Percentiles rank a stretch among this genome's conserved stretches.
These are phyloP conservation scores for Andrena marginata DNA, from an alignment of 2,888 invertebrate species.

Conservation along the genomic window DNA sequence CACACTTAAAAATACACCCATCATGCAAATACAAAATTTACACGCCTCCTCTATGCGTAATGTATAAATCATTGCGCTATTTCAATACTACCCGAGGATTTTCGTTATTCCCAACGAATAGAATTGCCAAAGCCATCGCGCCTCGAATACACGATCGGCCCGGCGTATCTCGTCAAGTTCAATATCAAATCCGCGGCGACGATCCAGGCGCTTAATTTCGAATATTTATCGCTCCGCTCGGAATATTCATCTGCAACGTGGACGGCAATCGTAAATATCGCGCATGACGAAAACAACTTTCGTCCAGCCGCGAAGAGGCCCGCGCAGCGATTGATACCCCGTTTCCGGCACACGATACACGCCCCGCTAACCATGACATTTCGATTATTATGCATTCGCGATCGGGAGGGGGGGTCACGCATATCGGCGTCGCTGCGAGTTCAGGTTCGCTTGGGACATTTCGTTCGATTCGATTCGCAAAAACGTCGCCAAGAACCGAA, in stretches of 20 bases:
- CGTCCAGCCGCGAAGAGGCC: slow-evolving; percentile 1
- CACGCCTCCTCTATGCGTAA: background rate
- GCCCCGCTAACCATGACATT: slow-evolving; percentile 39
- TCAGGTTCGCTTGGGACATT: slow-evolving; percentile 29
- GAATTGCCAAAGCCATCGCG: background rate
- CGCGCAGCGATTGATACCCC: background rate
- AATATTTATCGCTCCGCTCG: slow-evolving; percentile 5
- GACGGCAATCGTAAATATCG: slow-evolving; percentile 9
- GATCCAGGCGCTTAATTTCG: background rate
- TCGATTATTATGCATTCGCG: slow-evolving; percentile 37
- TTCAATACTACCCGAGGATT: background rate
- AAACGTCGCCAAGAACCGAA: background rate
- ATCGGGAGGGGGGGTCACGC: background rate
- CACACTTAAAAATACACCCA: background rate
- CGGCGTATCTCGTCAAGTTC: background rate
- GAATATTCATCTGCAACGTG: slow-evolving; percentile 8
- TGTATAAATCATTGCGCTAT: slow-evolving; percentile 1
- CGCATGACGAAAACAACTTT: slow-evolving; percentile 2
- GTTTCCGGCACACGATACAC: slow-evolving; percentile 9
- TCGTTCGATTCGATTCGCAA: slow-evolving; percentile 9
- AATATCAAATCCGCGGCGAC: slow-evolving; percentile 1
- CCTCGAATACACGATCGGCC: slow-evolving; percentile 8
- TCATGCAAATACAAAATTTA: background rate
- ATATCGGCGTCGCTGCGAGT: slow-evolving; percentile 12
- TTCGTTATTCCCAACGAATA: background rate